Conservation (phyloP, 1,140 invertebrate genomes). For the Bombus difficillimus region DNA sequence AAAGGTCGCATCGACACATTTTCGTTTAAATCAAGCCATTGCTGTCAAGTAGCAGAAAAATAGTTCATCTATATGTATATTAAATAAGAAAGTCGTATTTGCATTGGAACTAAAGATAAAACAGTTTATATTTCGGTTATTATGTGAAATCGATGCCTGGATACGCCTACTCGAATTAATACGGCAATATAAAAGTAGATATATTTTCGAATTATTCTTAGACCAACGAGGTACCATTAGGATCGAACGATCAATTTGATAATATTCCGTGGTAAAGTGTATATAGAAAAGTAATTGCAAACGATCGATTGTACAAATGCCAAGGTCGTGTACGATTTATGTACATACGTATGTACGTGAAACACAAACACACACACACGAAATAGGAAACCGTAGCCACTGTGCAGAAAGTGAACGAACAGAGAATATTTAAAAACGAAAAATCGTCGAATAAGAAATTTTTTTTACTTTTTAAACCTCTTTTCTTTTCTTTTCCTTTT, state of each 20-base stretch:
- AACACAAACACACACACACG: constrained; percentile 18
- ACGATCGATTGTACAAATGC: constrained; percentile 32
- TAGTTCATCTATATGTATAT: no score
- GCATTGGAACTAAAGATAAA: no score
- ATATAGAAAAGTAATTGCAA: not conserved
- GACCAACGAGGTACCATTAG: not conserved
- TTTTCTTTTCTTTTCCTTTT: not conserved
- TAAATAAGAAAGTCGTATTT: no score
- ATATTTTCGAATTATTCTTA: not conserved
- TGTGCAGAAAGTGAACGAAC: constrained; percentile 44
- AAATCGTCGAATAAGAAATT: not conserved
- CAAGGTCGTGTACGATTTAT: constrained; percentile 15
- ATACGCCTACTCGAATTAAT: no score
- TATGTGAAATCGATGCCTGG: no score
- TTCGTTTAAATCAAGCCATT: no score
- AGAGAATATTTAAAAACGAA: constrained; percentile 21
- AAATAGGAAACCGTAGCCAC: constrained; percentile 48
- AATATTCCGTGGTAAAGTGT: not conserved
- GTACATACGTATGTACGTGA: constrained; percentile 28
- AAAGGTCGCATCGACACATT: no score
- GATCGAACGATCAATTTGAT: not conserved
- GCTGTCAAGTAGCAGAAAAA: no score
- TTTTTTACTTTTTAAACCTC: not conserved
- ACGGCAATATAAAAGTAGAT: not conserved
- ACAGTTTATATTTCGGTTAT: no score